A percentile compares a stretch with the other conserved stretches of the same genome.
Conservation (phyloP, 2,888 invertebrate species). For the Yponomeuta malinellus region DNA sequence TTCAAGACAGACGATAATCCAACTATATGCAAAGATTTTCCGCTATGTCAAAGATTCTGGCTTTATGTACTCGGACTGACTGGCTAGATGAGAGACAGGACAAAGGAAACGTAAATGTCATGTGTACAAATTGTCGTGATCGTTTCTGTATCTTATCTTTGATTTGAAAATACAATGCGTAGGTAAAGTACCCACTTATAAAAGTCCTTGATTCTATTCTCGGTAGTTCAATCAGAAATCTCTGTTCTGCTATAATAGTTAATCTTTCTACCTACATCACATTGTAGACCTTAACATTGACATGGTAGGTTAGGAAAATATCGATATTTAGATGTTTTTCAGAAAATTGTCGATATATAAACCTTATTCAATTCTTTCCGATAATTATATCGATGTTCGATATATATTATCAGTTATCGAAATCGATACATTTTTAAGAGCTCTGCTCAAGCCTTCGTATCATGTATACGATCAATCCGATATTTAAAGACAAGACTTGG, state of each 20-base stretch:
- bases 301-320: not conserved
- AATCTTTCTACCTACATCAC: not conserved
- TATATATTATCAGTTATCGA: no score
- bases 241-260: not conserved
- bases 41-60: no score
- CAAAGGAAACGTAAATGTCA: not conserved
- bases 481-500: no score
- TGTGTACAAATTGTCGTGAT: constrained; percentile 7
- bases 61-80: not conserved
- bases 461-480: no score
- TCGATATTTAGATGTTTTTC: no score
- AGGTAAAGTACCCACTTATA: not conserved
- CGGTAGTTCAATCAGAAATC: not conserved
- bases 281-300: not conserved
- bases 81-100: not conserved
- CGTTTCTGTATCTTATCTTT: not conserved
- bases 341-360: no score
- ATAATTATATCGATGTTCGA: no score
- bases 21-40: no score
- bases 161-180: not conserved
- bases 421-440: no score
- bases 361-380: no score
- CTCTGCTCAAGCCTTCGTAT: no score
- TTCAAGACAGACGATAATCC: no score
- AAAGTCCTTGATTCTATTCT: not conserved